Conservation (phyloP, 2,888 invertebrate genomes). For the Chydorus sphaericus region DNA sequence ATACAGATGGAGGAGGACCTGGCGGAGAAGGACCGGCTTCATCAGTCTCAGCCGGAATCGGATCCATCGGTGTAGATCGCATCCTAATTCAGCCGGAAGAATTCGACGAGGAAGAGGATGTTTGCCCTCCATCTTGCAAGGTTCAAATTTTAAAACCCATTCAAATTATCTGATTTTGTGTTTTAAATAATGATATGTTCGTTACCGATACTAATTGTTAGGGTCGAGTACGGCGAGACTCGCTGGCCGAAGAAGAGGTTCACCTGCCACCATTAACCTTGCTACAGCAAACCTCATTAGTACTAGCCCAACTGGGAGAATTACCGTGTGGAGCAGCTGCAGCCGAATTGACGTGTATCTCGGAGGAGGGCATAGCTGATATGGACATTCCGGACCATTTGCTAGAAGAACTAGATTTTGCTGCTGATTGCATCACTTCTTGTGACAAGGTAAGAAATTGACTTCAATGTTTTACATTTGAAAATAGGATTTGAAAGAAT, state of each 20-base stretch:
- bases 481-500: constrained; percentile 14
- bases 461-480: background rate
- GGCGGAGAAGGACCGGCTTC: background rate
- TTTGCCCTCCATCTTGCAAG: constrained; percentile 13
- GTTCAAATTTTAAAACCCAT: background rate
- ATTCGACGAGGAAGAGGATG: constrained; percentile 4
- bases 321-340: constrained; percentile 20
- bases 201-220: background rate
- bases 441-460: constrained; percentile 52
- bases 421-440: constrained; percentile 64
- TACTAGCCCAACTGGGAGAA: constrained; percentile 13
- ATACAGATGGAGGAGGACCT: background rate
- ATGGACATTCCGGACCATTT: constrained; percentile 67
- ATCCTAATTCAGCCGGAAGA: background rate
- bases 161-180: background rate
- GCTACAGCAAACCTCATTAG: constrained; percentile 14
- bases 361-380: constrained; percentile 69
- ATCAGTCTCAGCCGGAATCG: background rate
- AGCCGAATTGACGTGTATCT: constrained; percentile 61
- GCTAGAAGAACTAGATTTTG: constrained; percentile 53
- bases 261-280: constrained; percentile 14
- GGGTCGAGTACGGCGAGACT: constrained; percentile 13
- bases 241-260: constrained; percentile 16
- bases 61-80: background rate
- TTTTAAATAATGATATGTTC: no score